Evolutionary conservation across 2,797 vertebrate species (phyloP), one percentile per base, ranked within the genome.

Genomic region (Vultur gryphus): DNA sequence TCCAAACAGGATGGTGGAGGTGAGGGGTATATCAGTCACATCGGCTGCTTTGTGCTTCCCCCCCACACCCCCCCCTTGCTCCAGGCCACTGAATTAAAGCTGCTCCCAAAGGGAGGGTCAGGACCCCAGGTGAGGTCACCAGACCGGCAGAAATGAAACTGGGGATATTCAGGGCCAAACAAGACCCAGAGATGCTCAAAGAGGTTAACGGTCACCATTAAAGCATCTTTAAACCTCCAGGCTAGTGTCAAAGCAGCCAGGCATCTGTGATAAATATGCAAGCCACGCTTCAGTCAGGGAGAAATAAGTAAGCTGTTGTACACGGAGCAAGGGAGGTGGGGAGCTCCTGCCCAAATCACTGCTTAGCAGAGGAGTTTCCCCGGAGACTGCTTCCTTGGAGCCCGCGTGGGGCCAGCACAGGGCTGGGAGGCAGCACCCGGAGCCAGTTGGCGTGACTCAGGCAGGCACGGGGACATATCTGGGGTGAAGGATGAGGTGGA

Each of bases 281-380:
- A 91, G 73, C 84, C 87, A 87, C 9, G 29, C 87, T 95, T 85
- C 78, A 54, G 55, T 11, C 70, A 3, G 43, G 73, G 84, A 81
- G 62, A 95, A 95, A 85, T 69, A 93, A 91, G 59, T 55, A 61
- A 79, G 67, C 64, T 91, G 75, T 62, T 87, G 87, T 91, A 66
- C 64, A 46, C 0, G 0, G 73, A 84, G 78, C 35, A 84, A 75
- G 55, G 89, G 83, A 96, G 92, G 92, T 86, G 92, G 95, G 89
- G 94, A 95, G 78, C 82, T 96, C 87, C 94, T 93, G 93, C 71
- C 89, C 75, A 82, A 92, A 92, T 91, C 81, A 21, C 66, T 61
- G 82, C 89, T 87, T n/a, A 4, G 87, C 75, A 72, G 78, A 82
- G 58, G 78, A 80, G 87, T 87, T 93, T 96, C 91, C 94, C 89